These are phyloP conservation scores for Coregonus suidteri DNA, from an alignment of 2,797 vertebrate species.

Conservation along the genomic window DNA sequence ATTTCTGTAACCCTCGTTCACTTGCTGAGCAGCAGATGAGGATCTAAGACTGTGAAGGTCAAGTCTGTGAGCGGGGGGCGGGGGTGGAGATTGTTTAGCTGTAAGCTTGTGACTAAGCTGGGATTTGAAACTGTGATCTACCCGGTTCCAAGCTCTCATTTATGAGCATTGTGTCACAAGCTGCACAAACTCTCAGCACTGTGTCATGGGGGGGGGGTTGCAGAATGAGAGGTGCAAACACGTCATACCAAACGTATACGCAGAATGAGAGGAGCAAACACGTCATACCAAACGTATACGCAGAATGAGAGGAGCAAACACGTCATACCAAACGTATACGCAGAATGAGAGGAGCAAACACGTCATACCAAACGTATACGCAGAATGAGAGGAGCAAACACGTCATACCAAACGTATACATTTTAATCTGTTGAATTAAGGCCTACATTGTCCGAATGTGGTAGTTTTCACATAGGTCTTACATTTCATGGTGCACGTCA, in stretches of 20 bases:
- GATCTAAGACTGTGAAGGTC: constrained; percentile 41
- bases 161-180: background rate
- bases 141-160: constrained; percentile 56
- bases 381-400: constrained; percentile 19
- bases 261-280: no score
- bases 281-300: no score
- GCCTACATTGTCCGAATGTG: background rate
- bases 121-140: constrained; percentile 77
- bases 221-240: constrained; percentile 18
- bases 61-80: constrained; percentile 33
- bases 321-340: no score
- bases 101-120: constrained; percentile 71
- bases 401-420: constrained; percentile 20
- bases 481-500: no score
- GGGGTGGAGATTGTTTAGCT: constrained; percentile 62
- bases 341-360: no score
- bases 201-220: no score
- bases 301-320: no score
- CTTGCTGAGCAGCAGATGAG: constrained; percentile 37
- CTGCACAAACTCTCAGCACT: no score
- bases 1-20: constrained; percentile 15
- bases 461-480: no score
- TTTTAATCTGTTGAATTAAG: constrained; percentile 19
- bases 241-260: no score
- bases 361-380: no score